Evolutionary conservation across 23 tunicate species (phyloP).

Genomic region (Phallusia fumigata): DNA sequence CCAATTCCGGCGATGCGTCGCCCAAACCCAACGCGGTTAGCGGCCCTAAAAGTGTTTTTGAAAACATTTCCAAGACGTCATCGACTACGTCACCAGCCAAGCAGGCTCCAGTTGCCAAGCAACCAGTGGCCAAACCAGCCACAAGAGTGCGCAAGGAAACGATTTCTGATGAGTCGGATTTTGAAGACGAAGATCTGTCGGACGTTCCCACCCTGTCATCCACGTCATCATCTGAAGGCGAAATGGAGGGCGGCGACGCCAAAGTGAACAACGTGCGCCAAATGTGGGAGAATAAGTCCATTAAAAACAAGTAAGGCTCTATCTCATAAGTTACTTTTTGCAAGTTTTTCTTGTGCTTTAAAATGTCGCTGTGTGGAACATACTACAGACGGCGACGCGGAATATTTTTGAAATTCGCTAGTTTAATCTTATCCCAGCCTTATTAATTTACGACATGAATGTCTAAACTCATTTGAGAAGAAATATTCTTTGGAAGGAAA

Average conservation of each 20-base stretch:
- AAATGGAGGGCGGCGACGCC: neutral
- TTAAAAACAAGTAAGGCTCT: neutral
- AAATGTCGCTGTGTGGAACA: too few species aligned
- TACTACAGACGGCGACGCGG: too few species aligned
- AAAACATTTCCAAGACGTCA: neutral
- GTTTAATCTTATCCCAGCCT: too few species aligned
- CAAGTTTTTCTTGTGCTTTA: too few species aligned
- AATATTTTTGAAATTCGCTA: too few species aligned
- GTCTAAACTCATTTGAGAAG: too few species aligned
- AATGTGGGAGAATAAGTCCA: conserved; percentile 25
- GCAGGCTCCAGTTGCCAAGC: neutral
- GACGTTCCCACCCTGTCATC: conserved; percentile 16
- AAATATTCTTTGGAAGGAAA: too few species aligned
- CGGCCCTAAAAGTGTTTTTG: conserved; percentile 30
- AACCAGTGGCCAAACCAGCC: neutral
- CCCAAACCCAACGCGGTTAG: conserved; percentile 5
- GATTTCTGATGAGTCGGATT: conserved; percentile 8
- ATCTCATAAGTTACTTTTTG: too few species aligned
- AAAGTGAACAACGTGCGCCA: conserved; percentile 8
- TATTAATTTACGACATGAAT: too few species aligned
- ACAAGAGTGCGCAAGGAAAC: neutral
- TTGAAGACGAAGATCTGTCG: neutral
- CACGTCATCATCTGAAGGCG: conserved; percentile 20
- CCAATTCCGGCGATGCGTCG: neutral
- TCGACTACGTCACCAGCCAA: neutral